Percentiles rank a stretch among this genome's conserved stretches.
Conservation (phyloP, 1,140 invertebrate genomes). For the Hylyphantes graminicola region DNA sequence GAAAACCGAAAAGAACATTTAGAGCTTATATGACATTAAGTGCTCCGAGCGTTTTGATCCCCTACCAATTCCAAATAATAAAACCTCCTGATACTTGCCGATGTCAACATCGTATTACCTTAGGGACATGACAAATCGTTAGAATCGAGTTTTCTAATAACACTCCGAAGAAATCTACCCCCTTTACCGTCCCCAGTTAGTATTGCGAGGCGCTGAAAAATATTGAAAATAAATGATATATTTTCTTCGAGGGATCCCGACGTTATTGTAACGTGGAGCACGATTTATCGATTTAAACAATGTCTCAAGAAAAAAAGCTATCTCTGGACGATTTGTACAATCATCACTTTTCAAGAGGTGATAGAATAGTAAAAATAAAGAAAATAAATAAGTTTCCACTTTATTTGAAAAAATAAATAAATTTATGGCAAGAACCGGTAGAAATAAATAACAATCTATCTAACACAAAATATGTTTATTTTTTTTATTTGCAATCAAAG, state of each 20-base stretch:
- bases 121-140: no score
- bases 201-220: neutral
- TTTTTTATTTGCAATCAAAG: no score
- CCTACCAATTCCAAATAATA: no score
- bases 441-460: no score
- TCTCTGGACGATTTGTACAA: constrained; percentile 11
- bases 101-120: no score
- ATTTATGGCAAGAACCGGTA: no score
- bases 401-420: no score
- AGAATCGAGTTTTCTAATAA: constrained; percentile 17
- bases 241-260: neutral
- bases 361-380: neutral
- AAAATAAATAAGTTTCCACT: constrained; percentile 8
- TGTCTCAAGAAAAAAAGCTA: neutral
- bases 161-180: neutral
- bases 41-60: no score
- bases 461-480: no score
- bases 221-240: constrained; percentile 52
- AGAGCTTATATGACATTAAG: no score
- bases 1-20: no score
- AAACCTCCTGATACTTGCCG: no score
- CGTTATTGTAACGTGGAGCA: constrained; percentile 18
- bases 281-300: constrained; percentile 44
- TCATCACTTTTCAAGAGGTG: neutral
- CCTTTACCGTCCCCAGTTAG: neutral